Evolutionary conservation across 2,888 invertebrate genomes (phyloP).

Genomic region (Papilio demoleus): DNA sequence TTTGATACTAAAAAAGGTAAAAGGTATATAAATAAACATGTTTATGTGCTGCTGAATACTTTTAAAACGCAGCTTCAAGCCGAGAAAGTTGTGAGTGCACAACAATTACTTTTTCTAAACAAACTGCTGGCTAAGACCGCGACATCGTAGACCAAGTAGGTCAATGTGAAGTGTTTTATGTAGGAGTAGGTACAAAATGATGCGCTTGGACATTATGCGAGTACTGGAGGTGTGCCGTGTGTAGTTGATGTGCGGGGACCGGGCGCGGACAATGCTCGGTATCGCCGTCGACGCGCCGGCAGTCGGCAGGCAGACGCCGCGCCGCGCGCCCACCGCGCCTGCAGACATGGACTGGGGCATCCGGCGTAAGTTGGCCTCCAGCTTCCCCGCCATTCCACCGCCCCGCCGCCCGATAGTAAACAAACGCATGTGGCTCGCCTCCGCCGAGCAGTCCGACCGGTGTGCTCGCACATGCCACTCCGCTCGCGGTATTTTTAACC

Average conservation of each 20-base stretch:
- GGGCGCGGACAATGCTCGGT: slow-evolving; percentile 59
- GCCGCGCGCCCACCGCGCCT: slow-evolving; percentile 68
- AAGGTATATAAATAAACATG: neutral
- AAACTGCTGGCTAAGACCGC: neutral
- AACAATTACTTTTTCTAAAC: slow-evolving; percentile 20
- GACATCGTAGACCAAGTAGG: slow-evolving; percentile 26
- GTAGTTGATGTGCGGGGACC: slow-evolving; percentile 50
- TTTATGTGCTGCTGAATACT: neutral
- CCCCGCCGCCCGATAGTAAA: slow-evolving; percentile 77
- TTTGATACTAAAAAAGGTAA: neutral
- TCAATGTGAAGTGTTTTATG: slow-evolving; percentile 20
- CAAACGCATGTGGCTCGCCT: slow-evolving; percentile 76
- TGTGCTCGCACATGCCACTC: slow-evolving; percentile 79
- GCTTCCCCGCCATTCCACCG: slow-evolving; percentile 50
- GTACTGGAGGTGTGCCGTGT: slow-evolving; percentile 39
- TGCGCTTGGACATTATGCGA: slow-evolving; percentile 27
- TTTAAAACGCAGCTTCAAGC: neutral
- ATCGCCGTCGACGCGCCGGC: slow-evolving; percentile 57
- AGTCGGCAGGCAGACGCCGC: slow-evolving; percentile 78
- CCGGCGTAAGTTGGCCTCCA: slow-evolving; percentile 74
- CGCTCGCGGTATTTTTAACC: slow-evolving; percentile 80
- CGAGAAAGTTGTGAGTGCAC: neutral
- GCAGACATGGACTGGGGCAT: slow-evolving; percentile 81
- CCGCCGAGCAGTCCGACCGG: slow-evolving; percentile 76
- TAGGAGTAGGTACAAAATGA: slow-evolving; percentile 11